Conservation (phyloP, 2,113 vertebrate species). For the Microcebus lehilahytsara region DNA sequence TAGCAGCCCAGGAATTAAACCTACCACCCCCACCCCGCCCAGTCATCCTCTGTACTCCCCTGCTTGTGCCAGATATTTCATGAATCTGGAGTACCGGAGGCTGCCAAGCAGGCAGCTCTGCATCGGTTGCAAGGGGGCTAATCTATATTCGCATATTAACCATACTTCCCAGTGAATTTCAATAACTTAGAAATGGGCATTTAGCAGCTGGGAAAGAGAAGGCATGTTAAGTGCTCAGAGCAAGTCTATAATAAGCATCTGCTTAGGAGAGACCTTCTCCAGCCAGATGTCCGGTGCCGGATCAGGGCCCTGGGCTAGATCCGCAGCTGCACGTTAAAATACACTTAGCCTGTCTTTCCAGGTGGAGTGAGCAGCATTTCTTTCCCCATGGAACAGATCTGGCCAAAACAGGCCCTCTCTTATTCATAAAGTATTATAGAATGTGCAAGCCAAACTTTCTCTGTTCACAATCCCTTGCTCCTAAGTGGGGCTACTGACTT, state of each 20-base stretch:
- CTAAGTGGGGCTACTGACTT: background rate
- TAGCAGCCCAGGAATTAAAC: slow-evolving; percentile 49
- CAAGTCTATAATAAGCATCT: slow-evolving; percentile 17
- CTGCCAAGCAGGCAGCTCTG: slow-evolving; percentile 73
- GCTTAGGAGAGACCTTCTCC: background rate
- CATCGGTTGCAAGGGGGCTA: slow-evolving; percentile 56
- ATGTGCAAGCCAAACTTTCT: slow-evolving; percentile 41
- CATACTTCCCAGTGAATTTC: slow-evolving; percentile 33
- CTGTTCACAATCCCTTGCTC: background rate
- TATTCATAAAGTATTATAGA: slow-evolving; percentile 20
- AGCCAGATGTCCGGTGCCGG: slow-evolving; percentile 12
- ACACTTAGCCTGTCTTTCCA: background rate
- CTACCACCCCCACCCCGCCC: background rate
- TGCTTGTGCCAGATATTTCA: slow-evolving; percentile 55
- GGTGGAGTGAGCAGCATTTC: background rate
- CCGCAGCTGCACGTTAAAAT: background rate
- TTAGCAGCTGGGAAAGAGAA: slow-evolving; percentile 57
- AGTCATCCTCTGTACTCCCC: background rate
- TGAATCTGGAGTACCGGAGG: slow-evolving; percentile 58
- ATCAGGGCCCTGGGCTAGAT: background rate
- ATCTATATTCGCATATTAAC: slow-evolving; percentile 51
- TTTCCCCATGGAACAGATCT: background rate
- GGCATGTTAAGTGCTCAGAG: slow-evolving; percentile 25
- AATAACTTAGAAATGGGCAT: slow-evolving; percentile 53
- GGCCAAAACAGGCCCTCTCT: background rate